phyloP scores from a whole-genome alignment of 2,888 invertebrate genomes.

The Masnerella sp. region DNA sequence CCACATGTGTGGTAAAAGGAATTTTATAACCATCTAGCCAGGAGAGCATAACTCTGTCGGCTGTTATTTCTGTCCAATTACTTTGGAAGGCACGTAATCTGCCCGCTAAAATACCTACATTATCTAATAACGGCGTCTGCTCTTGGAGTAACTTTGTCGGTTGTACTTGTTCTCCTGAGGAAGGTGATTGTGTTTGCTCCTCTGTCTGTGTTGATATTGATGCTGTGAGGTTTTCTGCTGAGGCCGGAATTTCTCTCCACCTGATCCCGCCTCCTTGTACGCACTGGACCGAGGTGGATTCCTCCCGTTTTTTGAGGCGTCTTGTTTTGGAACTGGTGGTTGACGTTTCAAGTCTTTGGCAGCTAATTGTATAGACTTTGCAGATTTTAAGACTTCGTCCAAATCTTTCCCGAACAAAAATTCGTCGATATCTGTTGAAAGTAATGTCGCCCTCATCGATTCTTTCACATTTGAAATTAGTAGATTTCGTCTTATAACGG shows the following conservation, averaged over 20 bases:
- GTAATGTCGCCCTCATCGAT: too few relatives aligned
- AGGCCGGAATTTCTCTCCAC: constrained; percentile 1
- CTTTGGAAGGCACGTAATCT: constrained; percentile 8
- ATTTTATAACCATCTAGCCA: constrained; percentile 38
- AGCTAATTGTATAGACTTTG: too few relatives aligned
- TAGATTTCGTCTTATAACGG: too few relatives aligned
- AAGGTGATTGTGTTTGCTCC: not conserved
- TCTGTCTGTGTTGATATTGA: not conserved
- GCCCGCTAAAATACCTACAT: constrained; percentile 30
- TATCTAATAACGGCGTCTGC: not conserved
- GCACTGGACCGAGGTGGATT: constrained; percentile 3
- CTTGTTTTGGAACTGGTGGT: not conserved
- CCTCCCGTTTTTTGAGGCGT: constrained; percentile 26
- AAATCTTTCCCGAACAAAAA: too few relatives aligned
- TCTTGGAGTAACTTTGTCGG: not conserved
- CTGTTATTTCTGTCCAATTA: constrained; percentile 26
- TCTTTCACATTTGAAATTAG: too few relatives aligned
- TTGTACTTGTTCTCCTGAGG: not conserved
- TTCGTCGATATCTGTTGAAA: too few relatives aligned
- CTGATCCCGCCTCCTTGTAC: not conserved
- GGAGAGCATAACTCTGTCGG: constrained; percentile 21
- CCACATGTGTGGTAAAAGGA: not conserved
- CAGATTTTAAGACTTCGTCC: too few relatives aligned
- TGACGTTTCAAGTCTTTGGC: too few relatives aligned
- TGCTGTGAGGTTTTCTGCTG: not conserved